Evolutionary conservation across 2,113 vertebrate species (phyloP), one percentile per base, ranked within the genome.

Genomic region (Dipodomys stephensi): DNA sequence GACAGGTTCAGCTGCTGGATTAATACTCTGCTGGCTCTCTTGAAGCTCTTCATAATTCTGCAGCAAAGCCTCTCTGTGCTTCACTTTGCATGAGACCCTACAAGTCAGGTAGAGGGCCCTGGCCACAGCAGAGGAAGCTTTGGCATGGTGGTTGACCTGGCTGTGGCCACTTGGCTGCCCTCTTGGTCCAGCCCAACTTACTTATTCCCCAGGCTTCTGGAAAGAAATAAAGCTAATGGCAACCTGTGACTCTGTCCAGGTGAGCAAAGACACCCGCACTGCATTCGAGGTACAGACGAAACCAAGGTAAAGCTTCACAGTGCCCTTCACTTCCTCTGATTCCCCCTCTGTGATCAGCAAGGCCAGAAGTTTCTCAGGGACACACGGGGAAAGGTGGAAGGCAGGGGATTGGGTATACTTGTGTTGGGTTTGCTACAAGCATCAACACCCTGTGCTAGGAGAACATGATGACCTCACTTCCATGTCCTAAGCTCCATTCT

Each of bases 161-260:
- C 13, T 3, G n/a, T 30, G 46, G 25, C 60, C 8, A 22, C 23
- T 4, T 1, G 16, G n/a, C 62, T 32, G n/a, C 19, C 1, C 1
- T 19, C 11, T 32, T 57, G 20, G 20, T 13, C 16, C 46, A 30
- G 7, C 46, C 10, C 3, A 7, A 23, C 32, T 30, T 23, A 28
- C 49, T 49, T 20, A 57, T 44, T 57, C 18, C 1, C 7, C 20
- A 3, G 8, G 28, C 85, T 87, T 83, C 10, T 65, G 23, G 11
- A n/a, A 28, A 90, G 30, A 62, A 25, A 12, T 2, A 46, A 69
- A 62, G 32, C 15, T 23, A 68, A 22, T 6, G 30, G 6, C 32
- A 9, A 13, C 0, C 3, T 22, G 53, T 9, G 39, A 13, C 46
- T 10, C 25, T n/a, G 35, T n/a, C 39, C 44, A 12, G 32, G 46